Evolutionary conservation across 2,113 vertebrate genomes (phyloP).

Genomic region (Drymodes brunneopygia): DNA sequence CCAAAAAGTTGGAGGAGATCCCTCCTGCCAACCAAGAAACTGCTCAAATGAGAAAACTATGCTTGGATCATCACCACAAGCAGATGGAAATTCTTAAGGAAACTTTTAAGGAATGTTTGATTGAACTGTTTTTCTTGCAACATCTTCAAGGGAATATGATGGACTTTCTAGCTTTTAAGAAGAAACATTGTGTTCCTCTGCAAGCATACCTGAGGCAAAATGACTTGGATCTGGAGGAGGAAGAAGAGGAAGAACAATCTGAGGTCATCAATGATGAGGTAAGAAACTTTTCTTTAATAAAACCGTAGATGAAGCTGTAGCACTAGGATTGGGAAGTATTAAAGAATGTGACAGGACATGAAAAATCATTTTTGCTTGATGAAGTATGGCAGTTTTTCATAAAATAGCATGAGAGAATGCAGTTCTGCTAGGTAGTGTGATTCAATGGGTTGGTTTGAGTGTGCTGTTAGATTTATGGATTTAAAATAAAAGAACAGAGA

Average conservation of each 20-base stretch:
- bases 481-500: neutral
- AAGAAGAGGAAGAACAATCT: constrained; percentile 93
- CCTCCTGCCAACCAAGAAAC: constrained; percentile 88
- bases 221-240: constrained; percentile 93
- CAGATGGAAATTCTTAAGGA: constrained; percentile 90
- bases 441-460: accelerated
- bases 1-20: constrained; percentile 91
- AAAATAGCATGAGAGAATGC: neutral
- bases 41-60: constrained; percentile 90
- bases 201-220: constrained; percentile 93
- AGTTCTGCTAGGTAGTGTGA: neutral
- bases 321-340: neutral
- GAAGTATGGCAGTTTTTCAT: neutral
- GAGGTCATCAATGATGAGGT: constrained; percentile 97
- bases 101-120: constrained; percentile 89
- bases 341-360: neutral
- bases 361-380: neutral
- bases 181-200: constrained; percentile 90
- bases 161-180: constrained; percentile 95
- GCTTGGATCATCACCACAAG: constrained; percentile 88
- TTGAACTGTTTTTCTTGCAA: constrained; percentile 96
- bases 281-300: constrained; percentile 16
- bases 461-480: neutral
- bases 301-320: neutral
- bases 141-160: constrained; percentile 99